These are phyloP conservation scores for Neomorphus geoffroyi DNA, from an alignment of 2,797 vertebrate species.

Conservation along the genomic window DNA sequence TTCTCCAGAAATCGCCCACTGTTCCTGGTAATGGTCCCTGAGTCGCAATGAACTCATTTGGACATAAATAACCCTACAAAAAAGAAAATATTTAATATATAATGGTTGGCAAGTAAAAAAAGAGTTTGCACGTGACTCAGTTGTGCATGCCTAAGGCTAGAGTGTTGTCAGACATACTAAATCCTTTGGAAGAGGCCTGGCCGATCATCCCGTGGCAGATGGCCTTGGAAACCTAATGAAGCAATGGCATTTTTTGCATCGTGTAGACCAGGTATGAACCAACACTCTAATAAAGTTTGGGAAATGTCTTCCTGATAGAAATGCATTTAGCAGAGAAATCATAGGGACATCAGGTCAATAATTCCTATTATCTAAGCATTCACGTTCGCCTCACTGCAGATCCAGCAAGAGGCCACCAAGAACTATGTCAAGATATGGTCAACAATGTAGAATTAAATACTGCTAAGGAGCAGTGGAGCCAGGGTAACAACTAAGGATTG, in stretches of 20 bases:
- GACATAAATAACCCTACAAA: constrained; percentile 93
- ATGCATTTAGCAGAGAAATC: neutral
- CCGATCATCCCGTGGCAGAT: neutral
- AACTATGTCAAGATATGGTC: neutral
- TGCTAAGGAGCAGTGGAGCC: neutral
- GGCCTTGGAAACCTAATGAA: neutral
- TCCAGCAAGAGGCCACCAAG: neutral
- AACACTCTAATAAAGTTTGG: neutral
- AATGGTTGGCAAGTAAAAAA: neutral
- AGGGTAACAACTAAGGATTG: neutral
- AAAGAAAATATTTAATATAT: constrained; percentile 27
- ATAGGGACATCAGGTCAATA: neutral
- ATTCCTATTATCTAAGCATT: neutral
- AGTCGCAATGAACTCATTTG: constrained; percentile 98
- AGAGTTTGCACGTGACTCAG: neutral
- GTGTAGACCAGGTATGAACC: neutral
- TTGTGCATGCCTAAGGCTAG: neutral
- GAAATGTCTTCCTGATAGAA: neutral
- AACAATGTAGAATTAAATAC: neutral
- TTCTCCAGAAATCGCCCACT: constrained; percentile 98
- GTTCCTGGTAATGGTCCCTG: constrained; percentile 96
- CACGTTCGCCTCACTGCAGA: neutral
- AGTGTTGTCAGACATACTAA: neutral
- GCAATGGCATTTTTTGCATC: neutral
- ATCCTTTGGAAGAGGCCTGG: neutral